Percentiles rank a stretch among this genome's conserved stretches.
These are phyloP conservation scores for Rhimphoctona megacephalus DNA, from an alignment of 2,888 invertebrate genomes.

Conservation along the genomic window DNA sequence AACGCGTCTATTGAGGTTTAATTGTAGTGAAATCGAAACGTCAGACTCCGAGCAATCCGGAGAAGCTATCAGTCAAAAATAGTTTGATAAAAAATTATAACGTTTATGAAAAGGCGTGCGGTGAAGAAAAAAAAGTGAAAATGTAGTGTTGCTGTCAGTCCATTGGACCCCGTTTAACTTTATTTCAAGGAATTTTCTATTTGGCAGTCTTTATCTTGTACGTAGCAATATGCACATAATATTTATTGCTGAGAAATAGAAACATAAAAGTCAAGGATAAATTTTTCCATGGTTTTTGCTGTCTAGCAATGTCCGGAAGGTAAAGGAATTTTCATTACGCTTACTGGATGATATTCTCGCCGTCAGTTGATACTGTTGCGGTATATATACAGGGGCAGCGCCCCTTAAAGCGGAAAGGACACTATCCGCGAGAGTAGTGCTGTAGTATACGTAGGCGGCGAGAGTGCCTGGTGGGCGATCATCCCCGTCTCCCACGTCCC, in stretches of 20 bases:
- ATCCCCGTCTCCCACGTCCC: neutral
- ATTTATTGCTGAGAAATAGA: neutral
- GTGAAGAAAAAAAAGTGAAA: no score
- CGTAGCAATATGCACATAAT: neutral
- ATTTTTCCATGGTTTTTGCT: constrained; percentile 24
- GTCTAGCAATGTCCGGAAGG: neutral
- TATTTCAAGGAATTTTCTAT: neutral
- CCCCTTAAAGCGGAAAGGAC: constrained; percentile 77
- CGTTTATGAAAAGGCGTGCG: no score
- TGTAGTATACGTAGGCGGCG: neutral
- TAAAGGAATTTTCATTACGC: constrained; percentile 45
- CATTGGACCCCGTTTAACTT: no score
- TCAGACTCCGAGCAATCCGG: no score
- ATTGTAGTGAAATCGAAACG: no score
- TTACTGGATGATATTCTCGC: constrained; percentile 23
- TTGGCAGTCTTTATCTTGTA: neutral
- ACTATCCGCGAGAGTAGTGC: constrained; percentile 44
- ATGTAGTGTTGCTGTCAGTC: no score
- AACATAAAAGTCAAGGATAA: neutral
- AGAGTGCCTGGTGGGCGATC: constrained; percentile 10
- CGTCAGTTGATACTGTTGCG: constrained; percentile 55
- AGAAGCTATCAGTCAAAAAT: no score
- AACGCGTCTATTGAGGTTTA: no score
- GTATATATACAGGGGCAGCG: constrained; percentile 70
- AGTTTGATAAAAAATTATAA: no score